phyloP scores from a whole-genome alignment of 1,140 invertebrate genomes.

The Lysiphlebus fabarum region DNA sequence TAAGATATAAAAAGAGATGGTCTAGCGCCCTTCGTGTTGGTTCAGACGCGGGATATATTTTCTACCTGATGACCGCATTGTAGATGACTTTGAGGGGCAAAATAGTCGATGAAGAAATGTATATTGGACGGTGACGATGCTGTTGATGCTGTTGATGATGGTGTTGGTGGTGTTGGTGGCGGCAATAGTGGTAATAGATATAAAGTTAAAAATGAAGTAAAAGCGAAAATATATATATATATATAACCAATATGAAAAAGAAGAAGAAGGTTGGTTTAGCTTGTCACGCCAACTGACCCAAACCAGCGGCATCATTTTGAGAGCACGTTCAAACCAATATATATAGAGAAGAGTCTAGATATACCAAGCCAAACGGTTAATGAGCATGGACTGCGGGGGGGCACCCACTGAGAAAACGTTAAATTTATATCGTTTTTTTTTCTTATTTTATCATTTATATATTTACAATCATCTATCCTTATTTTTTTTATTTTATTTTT shows the following conservation, averaged over 20 bases:
- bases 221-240: too few species aligned
- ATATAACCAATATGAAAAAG: neutral
- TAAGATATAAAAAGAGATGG: constrained; percentile 16
- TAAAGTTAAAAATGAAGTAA: too few species aligned
- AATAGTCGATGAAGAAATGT: neutral
- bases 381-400: constrained; percentile 52
- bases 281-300: constrained; percentile 19
- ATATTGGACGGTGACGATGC: too few species aligned
- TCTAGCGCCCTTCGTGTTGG: constrained; percentile 54
- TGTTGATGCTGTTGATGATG: constrained; percentile 17
- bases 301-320: constrained; percentile 13
- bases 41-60: constrained; percentile 54
- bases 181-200: neutral
- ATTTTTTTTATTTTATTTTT: too few species aligned
- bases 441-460: constrained; percentile 4
- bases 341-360: constrained; percentile 22
- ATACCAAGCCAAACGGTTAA: constrained; percentile 46
- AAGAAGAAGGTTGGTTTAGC: too few species aligned
- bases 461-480: too few species aligned
- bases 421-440: constrained; percentile 24
- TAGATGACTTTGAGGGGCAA: neutral
- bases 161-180: constrained; percentile 17
- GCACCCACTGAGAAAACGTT: constrained; percentile 28
- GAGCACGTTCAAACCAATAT: constrained; percentile 26
- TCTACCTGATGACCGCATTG: constrained; percentile 49